Conservation (phyloP, 2,797 vertebrate species). For the Syngnathus rostellatus region DNA sequence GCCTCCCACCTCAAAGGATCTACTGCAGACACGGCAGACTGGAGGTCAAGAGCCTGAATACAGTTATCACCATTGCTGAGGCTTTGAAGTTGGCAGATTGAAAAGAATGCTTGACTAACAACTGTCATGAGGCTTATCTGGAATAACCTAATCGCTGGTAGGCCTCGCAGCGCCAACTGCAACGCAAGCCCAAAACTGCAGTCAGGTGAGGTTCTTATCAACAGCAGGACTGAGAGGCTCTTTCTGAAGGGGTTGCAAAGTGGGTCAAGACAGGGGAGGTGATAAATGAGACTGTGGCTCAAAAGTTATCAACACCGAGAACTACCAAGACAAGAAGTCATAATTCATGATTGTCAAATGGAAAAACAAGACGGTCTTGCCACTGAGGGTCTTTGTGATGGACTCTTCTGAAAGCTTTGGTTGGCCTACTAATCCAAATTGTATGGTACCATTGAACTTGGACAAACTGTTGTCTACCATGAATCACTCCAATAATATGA, state of each 20-base stretch:
- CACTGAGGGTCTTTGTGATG: slow-evolving; percentile 4
- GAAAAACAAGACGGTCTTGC: slow-evolving; percentile 13
- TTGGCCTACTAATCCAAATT: not conserved
- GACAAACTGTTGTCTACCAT: too few relatives aligned
- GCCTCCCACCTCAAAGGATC: slow-evolving; percentile 53
- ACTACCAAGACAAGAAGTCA: slow-evolving; percentile 13
- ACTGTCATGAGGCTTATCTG: slow-evolving; percentile 51
- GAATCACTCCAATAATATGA: not conserved
- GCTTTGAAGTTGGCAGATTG: slow-evolving; percentile 51
- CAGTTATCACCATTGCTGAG: slow-evolving; percentile 40
- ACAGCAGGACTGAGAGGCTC: slow-evolving; percentile 22
- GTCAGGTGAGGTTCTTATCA: slow-evolving; percentile 37
- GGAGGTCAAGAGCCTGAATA: slow-evolving; percentile 49
- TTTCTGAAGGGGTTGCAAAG: slow-evolving; percentile 41
- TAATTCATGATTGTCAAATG: slow-evolving; percentile 15
- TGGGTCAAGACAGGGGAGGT: slow-evolving; percentile 44
- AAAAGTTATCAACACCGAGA: slow-evolving; percentile 26
- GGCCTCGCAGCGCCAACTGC: slow-evolving; percentile 27
- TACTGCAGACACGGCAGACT: slow-evolving; percentile 37
- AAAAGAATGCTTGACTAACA: slow-evolving; percentile 36
- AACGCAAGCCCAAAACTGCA: slow-evolving; percentile 27
- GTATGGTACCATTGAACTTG: not conserved
- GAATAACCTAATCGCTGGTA: slow-evolving; percentile 31
- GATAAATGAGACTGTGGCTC: slow-evolving; percentile 41
- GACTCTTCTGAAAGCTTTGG: not conserved